phyloP scores from a whole-genome alignment of 2,797 vertebrate genomes.

The Cetoscarus ocellatus region DNA sequence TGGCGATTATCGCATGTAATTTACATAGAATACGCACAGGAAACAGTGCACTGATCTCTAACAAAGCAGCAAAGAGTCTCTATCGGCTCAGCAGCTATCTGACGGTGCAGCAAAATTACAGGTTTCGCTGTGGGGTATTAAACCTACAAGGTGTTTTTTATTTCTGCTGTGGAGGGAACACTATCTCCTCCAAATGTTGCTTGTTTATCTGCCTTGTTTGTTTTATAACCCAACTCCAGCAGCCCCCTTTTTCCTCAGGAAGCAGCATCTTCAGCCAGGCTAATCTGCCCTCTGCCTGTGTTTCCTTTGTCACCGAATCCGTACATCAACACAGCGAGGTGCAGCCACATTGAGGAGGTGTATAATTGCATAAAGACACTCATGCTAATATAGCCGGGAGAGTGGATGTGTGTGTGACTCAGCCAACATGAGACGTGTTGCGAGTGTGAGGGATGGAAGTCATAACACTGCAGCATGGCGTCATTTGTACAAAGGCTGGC shows the following conservation, averaged over 20 bases:
- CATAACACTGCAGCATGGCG: conserved; percentile 75
- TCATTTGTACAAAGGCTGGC: conserved; percentile 69
- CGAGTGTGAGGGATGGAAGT: conserved; percentile 74
- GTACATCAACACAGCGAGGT: conserved; percentile 80
- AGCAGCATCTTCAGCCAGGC: conserved; percentile 74
- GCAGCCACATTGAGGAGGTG: conserved; percentile 78
- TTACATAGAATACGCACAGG: conserved; percentile 87
- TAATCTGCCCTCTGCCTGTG: conserved; percentile 82
- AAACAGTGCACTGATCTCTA: conserved; percentile 83
- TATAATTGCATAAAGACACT: conserved; percentile 81
- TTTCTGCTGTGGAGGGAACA: conserved; percentile 75
- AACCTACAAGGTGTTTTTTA: conserved; percentile 83
- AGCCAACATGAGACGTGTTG: conserved; percentile 70
- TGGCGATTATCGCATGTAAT: conserved; percentile 87
- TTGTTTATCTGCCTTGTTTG: conserved; percentile 86
- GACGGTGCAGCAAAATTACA: conserved; percentile 82
- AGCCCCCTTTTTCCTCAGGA: conserved; percentile 62
- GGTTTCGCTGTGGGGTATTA: conserved; percentile 85
- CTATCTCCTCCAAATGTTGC: conserved; percentile 82
- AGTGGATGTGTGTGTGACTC: conserved; percentile 73
- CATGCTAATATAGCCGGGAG: conserved; percentile 66
- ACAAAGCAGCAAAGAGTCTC: conserved; percentile 83
- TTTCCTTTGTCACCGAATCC: conserved; percentile 85
- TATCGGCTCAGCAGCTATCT: conserved; percentile 84
- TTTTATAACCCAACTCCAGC: conserved; percentile 79